Evolutionary conservation across 2,888 invertebrate genomes (phyloP).

Genomic region (Mayetiola destructor): DNA sequence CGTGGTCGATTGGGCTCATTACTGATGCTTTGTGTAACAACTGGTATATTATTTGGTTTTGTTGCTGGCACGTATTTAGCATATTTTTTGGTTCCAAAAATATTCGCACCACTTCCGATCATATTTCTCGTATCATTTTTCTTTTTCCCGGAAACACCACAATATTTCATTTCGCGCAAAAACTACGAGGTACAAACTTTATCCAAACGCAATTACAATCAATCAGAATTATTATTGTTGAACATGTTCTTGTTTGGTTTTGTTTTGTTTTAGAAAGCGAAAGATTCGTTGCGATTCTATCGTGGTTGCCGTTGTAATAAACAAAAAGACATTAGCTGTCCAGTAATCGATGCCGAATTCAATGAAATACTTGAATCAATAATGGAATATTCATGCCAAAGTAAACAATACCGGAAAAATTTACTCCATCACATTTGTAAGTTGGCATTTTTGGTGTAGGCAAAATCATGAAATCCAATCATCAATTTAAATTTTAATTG

Average conservation of each 20-base stretch:
- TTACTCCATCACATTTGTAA: slow-evolving; percentile 7
- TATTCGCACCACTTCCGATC: slow-evolving; percentile 14
- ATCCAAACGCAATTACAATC: neutral
- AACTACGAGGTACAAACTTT: neutral
- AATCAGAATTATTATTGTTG: neutral
- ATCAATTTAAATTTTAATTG: neutral
- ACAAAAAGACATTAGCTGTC: neutral
- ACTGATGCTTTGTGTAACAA: slow-evolving; percentile 9
- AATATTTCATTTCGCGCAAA: slow-evolving; percentile 14
- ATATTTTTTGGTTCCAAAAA: slow-evolving; percentile 13
- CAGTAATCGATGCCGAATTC: neutral
- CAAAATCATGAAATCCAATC: neutral
- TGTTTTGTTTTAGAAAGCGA: slow-evolving; percentile 5
- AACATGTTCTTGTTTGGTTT: neutral
- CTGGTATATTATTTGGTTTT: slow-evolving; percentile 14
- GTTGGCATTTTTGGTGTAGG: neutral
- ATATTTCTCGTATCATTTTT: slow-evolving; percentile 9
- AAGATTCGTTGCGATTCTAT: slow-evolving; percentile 15
- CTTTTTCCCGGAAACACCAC: slow-evolving; percentile 16
- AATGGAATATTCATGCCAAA: neutral
- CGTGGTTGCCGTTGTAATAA: slow-evolving; percentile 14
- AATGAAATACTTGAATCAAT: neutral
- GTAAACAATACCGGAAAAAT: neutral
- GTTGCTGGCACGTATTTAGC: slow-evolving; percentile 14
- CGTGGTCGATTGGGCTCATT: slow-evolving; percentile 16